Conservation (phyloP, 2,888 invertebrate species). For the Esperia sulphurella region DNA sequence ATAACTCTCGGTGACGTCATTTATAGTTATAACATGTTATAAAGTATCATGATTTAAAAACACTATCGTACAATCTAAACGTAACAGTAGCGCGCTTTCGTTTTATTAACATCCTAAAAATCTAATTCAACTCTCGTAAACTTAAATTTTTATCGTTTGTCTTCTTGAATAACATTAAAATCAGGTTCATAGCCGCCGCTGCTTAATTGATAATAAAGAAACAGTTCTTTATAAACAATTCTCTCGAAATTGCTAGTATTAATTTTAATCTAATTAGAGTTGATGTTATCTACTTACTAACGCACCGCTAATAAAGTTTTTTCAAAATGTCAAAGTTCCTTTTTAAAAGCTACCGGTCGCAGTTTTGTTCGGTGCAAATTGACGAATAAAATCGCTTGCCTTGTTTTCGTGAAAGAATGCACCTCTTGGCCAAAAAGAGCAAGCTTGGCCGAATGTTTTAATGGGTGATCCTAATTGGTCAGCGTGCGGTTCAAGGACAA, state of each 20-base stretch:
- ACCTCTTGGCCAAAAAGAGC: slow-evolving; percentile 50
- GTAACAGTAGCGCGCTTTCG: slow-evolving; percentile 41
- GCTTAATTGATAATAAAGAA: slow-evolving; percentile 13
- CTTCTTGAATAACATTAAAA: slow-evolving; percentile 22
- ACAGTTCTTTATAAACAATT: slow-evolving; percentile 12
- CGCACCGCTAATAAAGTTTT: slow-evolving; percentile 30
- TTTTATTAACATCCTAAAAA: slow-evolving; percentile 28
- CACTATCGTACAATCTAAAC: slow-evolving; percentile 16
- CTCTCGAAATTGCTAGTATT: slow-evolving; percentile 13
- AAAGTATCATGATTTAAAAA: slow-evolving; percentile 7
- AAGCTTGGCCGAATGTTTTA: slow-evolving; percentile 52
- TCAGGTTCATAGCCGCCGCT: slow-evolving; percentile 16
- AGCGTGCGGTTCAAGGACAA: slow-evolving; percentile 50
- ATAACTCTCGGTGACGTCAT: background rate
- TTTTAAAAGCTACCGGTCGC: slow-evolving; percentile 60
- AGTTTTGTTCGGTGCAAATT: slow-evolving; percentile 55
- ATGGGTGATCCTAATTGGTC: slow-evolving; percentile 72
- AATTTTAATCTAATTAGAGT: slow-evolving; percentile 11
- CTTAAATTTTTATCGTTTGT: slow-evolving; percentile 25
- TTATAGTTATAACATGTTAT: slow-evolving; percentile 5
- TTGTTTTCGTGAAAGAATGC: slow-evolving; percentile 71
- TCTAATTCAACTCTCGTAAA: slow-evolving; percentile 28
- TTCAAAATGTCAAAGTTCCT: slow-evolving; percentile 36
- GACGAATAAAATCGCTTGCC: slow-evolving; percentile 59
- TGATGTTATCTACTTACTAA: slow-evolving; percentile 11